phyloP scores from a whole-genome alignment of 30 jellyfish, hydroid and myxozoan genomes.

The Turritopsis dohrnii region DNA sequence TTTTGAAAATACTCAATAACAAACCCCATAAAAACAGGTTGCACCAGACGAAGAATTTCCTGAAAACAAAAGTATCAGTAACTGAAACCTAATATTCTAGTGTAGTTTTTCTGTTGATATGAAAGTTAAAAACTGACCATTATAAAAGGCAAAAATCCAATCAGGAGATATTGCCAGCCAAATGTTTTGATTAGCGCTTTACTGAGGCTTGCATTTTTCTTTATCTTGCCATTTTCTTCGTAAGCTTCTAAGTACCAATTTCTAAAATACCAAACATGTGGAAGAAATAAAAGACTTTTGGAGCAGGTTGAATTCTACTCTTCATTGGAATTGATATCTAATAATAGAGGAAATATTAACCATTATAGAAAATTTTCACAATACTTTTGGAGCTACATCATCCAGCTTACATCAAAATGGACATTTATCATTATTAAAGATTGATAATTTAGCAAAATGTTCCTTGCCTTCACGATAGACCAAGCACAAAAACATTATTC shows the following conservation, averaged over 20 bases:
- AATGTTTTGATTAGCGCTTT: slow-evolving; percentile 49
- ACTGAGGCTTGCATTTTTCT: slow-evolving; percentile 43
- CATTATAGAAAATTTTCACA: too few relatives aligned
- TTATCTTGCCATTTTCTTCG: slow-evolving; percentile 61
- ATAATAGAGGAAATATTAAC: neutral
- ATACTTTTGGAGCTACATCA: too few relatives aligned
- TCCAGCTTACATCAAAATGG: too few relatives aligned
- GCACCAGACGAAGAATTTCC: slow-evolving; percentile 65
- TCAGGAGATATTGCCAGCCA: slow-evolving; percentile 49
- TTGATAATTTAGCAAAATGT: too few relatives aligned
- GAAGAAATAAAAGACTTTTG: neutral
- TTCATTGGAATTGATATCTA: neutral
- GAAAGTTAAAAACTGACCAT: slow-evolving; percentile 40
- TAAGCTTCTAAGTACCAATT: slow-evolving; percentile 69
- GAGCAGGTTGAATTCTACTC: neutral
- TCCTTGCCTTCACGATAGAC: too few relatives aligned
- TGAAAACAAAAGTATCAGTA: neutral
- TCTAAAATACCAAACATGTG: slow-evolving; percentile 8
- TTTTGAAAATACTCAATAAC: slow-evolving; percentile 56
- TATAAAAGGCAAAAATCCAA: slow-evolving; percentile 44
- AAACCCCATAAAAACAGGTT: slow-evolving; percentile 71
- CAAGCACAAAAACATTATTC: neutral
- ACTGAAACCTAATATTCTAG: neutral
- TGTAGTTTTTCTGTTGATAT: neutral
- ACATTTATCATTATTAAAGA: too few relatives aligned